Evolutionary conservation across 2,797 vertebrate genomes (phyloP).

Genomic region (Esox lucius): DNA sequence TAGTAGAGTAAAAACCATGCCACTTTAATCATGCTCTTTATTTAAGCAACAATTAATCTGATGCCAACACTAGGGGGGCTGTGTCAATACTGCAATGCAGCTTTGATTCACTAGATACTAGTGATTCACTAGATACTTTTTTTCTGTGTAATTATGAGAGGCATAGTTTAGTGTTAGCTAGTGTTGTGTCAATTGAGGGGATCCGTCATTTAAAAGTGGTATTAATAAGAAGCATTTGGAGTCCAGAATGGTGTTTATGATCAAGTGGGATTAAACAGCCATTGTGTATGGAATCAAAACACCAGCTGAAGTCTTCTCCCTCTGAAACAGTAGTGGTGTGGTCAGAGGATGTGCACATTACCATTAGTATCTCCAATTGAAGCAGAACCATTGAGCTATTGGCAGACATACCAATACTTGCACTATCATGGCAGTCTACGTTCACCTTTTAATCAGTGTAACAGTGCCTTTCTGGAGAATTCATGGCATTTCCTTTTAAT

Average conservation of each 20-base stretch:
- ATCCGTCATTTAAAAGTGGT: conserved; percentile 2
- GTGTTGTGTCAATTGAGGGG: neutral
- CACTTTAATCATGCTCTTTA: too few species aligned
- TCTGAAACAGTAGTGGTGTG: neutral
- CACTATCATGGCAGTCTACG: neutral
- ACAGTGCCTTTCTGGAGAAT: too few species aligned
- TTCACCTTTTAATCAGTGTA: neutral
- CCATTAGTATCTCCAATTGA: neutral
- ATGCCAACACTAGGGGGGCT: neutral
- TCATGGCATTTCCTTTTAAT: too few species aligned
- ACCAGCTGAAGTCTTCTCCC: conserved; percentile 14
- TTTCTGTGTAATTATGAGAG: conserved; percentile 5
- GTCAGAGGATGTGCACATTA: neutral
- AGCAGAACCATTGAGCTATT: neutral
- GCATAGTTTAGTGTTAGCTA: neutral
- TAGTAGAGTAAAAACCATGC: too few species aligned
- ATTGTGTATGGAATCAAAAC: conserved; percentile 49
- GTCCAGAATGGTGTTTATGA: conserved; percentile 58
- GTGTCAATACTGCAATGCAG: neutral
- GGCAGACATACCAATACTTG: neutral
- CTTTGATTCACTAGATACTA: too few species aligned
- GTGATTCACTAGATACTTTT: too few species aligned
- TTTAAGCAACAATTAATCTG: too few species aligned
- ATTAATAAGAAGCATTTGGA: conserved; percentile 23
- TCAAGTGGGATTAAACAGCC: conserved; percentile 44